A percentile compares a stretch with the other conserved stretches of the same genome.
These are phyloP conservation scores for Pinna nobilis DNA, from an alignment of 1,140 invertebrate species.

Conservation along the genomic window DNA sequence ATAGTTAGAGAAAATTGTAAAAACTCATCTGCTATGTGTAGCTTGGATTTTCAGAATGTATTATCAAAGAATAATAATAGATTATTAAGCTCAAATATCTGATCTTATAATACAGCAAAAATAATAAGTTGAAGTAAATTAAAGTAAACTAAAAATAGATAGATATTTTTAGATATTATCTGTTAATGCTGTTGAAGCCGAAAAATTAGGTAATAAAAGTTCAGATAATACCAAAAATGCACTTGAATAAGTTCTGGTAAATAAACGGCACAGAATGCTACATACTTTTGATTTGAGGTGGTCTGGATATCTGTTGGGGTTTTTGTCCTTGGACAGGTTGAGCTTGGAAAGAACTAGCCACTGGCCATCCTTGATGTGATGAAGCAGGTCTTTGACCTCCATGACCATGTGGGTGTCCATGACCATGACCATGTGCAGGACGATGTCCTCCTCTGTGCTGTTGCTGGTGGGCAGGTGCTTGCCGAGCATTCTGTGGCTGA, in stretches of 20 bases:
- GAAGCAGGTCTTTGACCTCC: slow-evolving; percentile 36
- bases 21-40: no score
- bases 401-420: slow-evolving; percentile 46
- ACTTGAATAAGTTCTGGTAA: background rate
- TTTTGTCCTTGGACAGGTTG: slow-evolving; percentile 40
- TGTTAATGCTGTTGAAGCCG: no score
- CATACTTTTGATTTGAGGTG: slow-evolving; percentile 53
- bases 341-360: slow-evolving; percentile 61
- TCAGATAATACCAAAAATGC: no score
- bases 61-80: no score
- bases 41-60: no score
- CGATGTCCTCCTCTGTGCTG: slow-evolving; percentile 48
- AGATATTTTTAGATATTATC: no score
- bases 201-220: no score
- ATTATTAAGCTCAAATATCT: no score
- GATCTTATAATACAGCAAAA: no score
- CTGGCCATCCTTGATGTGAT: slow-evolving; percentile 46
- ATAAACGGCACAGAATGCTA: background rate
- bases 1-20: no score
- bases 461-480: slow-evolving; percentile 44
- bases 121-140: no score
- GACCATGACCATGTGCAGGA: slow-evolving; percentile 45
- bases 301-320: slow-evolving; percentile 54
- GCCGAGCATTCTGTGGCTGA: slow-evolving; percentile 49
- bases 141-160: no score